Evolutionary conservation across 2,888 invertebrate genomes (phyloP), one percentile per base, ranked within the genome.

Genomic region (Heteromyza rotundicornis): DNA sequence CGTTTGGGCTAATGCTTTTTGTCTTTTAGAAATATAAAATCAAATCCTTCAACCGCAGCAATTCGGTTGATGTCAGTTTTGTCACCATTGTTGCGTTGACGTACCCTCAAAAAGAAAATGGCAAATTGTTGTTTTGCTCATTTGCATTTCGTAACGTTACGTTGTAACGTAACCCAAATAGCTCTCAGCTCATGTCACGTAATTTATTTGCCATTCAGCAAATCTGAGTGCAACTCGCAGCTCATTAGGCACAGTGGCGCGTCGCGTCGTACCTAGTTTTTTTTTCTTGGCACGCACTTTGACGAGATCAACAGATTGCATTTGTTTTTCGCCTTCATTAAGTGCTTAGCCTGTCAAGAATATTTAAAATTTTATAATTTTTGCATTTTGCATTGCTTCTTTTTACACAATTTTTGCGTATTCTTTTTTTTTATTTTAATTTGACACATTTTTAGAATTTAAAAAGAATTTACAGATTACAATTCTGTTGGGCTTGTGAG

Each of bases 181-280:
- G 23, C 51, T 51, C 2, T 12, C 20, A 50, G 7, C 1, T 10
- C 12, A 20, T 20, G 51, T 51, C 51, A 51, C 23, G 14, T 22
- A 51, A 51, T 51, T 51, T 51, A 51, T 51, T 51, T 51, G 53
- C 35, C 32, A 53, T 53, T 27, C 20, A 53, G 23, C 23, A 51
- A 51, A n/a, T 22, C 23, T 51, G 51, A 23, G 51, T 24, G 51
- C 32, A 5, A 32, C 32, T n/a, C 32, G 32, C 32, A 32, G n/a
- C n/a, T 32, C 5, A 32, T 12, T 5, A 32, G 32, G 32, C 32
- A 12, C 32, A 8, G 12, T 32, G 32, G 32, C n/a, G n/a, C n/a
- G n/a, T n/a, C n/a, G n/a, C n/a, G n/a, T n/a, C n/a, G 32, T 32
- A 32, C 32, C 12, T 32, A 32, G 5, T 32, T 32, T 32, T 5